Evolutionary conservation across 2,888 invertebrate species (phyloP).

Genomic region (Agrochola circellaris): DNA sequence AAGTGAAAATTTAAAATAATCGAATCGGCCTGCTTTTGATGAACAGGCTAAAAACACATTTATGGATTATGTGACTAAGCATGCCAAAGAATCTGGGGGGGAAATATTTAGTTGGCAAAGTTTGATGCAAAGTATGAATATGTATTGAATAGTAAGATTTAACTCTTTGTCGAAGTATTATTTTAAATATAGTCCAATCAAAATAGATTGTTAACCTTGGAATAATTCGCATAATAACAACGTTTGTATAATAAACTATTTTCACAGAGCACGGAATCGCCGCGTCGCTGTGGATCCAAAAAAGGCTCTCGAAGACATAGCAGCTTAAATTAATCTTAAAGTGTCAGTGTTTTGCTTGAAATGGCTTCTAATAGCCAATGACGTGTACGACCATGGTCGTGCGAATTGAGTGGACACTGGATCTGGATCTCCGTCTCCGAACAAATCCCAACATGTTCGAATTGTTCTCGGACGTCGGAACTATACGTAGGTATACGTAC

Average conservation of each 20-base stretch:
- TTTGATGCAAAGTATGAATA: conserved; percentile 1
- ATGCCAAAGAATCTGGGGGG: conserved; percentile 1
- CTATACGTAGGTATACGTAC: no score
- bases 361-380: no score
- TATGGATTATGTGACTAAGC: not conserved
- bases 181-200: not conserved
- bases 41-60: conserved; percentile 1
- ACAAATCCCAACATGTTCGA: no score
- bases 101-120: not conserved
- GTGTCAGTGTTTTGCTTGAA: no score
- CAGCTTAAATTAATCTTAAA: no score
- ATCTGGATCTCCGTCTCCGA: no score
- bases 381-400: no score
- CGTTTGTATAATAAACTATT: not conserved
- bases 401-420: no score
- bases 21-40: not conserved
- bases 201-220: not conserved
- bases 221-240: not conserved
- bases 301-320: no score
- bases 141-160: conserved; percentile 3
- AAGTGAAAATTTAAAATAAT: no score
- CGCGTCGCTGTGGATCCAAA: not conserved
- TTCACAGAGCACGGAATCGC: not conserved
- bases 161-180: not conserved
- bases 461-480: no score